phyloP scores from a whole-genome alignment of 2,888 invertebrate genomes.

The Mamestra brassicae region DNA sequence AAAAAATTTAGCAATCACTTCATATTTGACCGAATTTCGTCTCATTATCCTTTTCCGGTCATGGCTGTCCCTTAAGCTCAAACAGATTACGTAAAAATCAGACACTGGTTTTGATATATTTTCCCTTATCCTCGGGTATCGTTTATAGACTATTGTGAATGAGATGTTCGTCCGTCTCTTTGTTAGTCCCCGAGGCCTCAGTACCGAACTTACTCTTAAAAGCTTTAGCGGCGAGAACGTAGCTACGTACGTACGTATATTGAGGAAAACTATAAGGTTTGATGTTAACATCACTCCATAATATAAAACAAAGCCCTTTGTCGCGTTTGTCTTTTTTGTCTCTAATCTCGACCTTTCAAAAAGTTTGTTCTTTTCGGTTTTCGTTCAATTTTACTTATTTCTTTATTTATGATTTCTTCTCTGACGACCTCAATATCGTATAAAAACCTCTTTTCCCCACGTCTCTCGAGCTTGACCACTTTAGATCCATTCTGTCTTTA shows the following conservation, averaged over 20 bases:
- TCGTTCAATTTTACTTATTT: constrained; percentile 11
- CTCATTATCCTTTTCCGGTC: constrained; percentile 59
- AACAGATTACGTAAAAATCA: constrained; percentile 71
- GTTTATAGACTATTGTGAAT: constrained; percentile 72
- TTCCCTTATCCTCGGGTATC: constrained; percentile 65
- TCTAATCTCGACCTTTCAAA: constrained; percentile 27
- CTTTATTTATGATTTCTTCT: constrained; percentile 30
- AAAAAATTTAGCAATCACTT: neutral
- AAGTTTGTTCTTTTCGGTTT: constrained; percentile 10
- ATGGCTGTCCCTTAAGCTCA: constrained; percentile 61
- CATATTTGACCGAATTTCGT: constrained; percentile 41
- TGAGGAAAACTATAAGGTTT: constrained; percentile 51
- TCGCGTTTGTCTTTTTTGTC: constrained; percentile 15
- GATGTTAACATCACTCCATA: constrained; percentile 50
- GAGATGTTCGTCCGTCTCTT: constrained; percentile 65
- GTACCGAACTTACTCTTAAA: constrained; percentile 65
- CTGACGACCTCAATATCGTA: neutral
- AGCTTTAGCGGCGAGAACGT: constrained; percentile 50
- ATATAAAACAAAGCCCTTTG: constrained; percentile 51
- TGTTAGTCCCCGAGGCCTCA: constrained; percentile 67
- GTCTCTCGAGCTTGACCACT: neutral
- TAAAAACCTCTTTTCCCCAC: neutral
- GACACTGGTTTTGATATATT: constrained; percentile 64
- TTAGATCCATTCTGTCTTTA: neutral
- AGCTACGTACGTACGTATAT: constrained; percentile 10